phyloP scores from a whole-genome alignment of 2,797 vertebrate genomes.

The Botia almorhae region DNA sequence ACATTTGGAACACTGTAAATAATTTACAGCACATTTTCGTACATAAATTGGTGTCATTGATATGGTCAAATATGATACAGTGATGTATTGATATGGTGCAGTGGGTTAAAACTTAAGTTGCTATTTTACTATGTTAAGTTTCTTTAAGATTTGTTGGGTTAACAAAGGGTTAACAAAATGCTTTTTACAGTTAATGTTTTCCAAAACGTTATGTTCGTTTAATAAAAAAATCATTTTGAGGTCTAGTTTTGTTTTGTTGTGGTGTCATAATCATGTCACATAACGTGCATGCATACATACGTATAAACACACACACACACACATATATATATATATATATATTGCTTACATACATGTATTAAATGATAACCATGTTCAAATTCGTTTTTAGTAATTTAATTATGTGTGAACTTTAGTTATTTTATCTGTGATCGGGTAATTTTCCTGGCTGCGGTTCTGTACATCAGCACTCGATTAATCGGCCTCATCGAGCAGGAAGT shows the following conservation, averaged over 20 bases:
- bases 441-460: not conserved
- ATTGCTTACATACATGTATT: too few species aligned
- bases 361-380: too few species aligned
- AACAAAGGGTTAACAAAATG: not conserved
- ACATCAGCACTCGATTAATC: constrained; percentile 16
- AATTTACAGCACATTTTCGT: not conserved
- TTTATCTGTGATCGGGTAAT: not conserved
- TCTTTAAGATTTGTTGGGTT: constrained; percentile 6
- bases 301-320: too few species aligned
- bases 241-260: too few species aligned
- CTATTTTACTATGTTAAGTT: not conserved
- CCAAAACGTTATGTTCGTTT: too few species aligned
- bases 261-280: too few species aligned
- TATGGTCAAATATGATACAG: not conserved
- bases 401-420: too few species aligned
- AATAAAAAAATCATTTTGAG: too few species aligned
- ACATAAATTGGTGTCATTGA: not conserved
- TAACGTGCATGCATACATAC: too few species aligned
- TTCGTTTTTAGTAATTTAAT: too few species aligned
- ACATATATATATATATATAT: too few species aligned
- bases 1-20: not conserved
- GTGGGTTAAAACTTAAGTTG: not conserved
- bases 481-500: constrained; percentile 33
- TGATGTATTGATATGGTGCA: not conserved
- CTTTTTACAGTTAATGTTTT: not conserved